Conservation (phyloP, 2,797 vertebrate genomes). For the Ficedula albicollis region DNA sequence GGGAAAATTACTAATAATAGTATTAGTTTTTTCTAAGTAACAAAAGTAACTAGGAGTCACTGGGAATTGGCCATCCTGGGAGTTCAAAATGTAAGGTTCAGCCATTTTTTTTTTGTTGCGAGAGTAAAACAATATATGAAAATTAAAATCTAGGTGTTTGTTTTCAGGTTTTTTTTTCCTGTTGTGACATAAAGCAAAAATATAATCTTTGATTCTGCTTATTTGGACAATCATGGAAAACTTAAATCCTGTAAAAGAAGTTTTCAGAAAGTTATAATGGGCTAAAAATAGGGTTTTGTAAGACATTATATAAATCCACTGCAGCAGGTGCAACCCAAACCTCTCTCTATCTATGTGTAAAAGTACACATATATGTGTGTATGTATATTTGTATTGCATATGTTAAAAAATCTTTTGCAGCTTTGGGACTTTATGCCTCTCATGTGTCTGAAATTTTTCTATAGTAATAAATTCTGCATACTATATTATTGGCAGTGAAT, state of each 20-base stretch:
- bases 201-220: not conserved
- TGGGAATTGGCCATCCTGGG: not conserved
- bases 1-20: not conserved
- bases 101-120: constrained; percentile 19
- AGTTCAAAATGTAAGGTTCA: not conserved
- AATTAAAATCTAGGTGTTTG: not conserved
- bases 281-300: not conserved
- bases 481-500: not conserved
- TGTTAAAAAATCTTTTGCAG: not conserved
- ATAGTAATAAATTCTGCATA: not conserved
- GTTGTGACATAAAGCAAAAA: not conserved
- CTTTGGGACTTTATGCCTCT: not conserved
- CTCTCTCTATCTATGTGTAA: not conserved
- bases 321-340: not conserved
- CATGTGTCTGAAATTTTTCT: not conserved
- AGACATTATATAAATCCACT: not conserved
- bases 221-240: not conserved
- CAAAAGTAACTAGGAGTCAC: not conserved
- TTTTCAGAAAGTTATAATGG: not conserved
- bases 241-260: not conserved
- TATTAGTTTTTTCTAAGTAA: not conserved
- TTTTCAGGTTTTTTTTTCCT: not conserved
- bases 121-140: not conserved
- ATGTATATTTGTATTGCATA: not conserved
- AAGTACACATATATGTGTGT: not conserved